A percentile compares a stretch with the other conserved stretches of the same genome.
Evolutionary conservation across 53 echinoderm and acorn worm species (phyloP).

Genomic region (Luidia sarsii): DNA sequence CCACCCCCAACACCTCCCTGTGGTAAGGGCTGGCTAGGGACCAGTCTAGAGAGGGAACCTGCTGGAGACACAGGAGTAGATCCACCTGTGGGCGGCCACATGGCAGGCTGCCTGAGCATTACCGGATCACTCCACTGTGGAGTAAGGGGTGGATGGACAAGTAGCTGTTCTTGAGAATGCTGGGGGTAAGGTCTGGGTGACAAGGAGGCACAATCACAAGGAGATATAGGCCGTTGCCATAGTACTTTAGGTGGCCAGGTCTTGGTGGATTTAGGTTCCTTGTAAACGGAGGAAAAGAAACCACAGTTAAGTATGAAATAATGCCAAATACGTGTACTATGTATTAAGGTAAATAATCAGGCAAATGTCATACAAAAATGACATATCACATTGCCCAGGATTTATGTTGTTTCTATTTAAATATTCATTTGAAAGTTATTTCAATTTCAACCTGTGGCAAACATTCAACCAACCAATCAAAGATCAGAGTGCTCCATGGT

Average conservation of each 20-base stretch:
- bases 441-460: too few relatives aligned
- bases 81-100: conserved; percentile 79
- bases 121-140: conserved; percentile 99
- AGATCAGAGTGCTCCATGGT: too few relatives aligned
- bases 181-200: conserved; percentile 35
- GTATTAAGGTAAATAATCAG: too few relatives aligned
- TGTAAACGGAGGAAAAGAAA: conserved; percentile 7
- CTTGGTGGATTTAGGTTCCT: conserved; percentile 91
- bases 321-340: not conserved
- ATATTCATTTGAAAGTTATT: too few relatives aligned
- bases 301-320: not conserved
- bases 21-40: conserved; percentile 56
- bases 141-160: conserved; percentile 92
- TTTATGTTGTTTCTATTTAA: too few relatives aligned
- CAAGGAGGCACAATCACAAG: conserved; percentile 46
- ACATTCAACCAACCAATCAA: too few relatives aligned
- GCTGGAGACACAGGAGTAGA: conserved; percentile 85
- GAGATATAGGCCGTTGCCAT: conserved; percentile 84
- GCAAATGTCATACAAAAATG: too few relatives aligned
- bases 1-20: conserved; percentile 10
- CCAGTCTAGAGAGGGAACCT: conserved; percentile 68
- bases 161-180: conserved; percentile 78
- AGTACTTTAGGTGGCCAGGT: conserved; percentile 98
- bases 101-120: conserved; percentile 63
- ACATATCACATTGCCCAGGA: too few relatives aligned